phyloP scores from a whole-genome alignment of 2,113 vertebrate genomes.

The Rissa tridactyla region DNA sequence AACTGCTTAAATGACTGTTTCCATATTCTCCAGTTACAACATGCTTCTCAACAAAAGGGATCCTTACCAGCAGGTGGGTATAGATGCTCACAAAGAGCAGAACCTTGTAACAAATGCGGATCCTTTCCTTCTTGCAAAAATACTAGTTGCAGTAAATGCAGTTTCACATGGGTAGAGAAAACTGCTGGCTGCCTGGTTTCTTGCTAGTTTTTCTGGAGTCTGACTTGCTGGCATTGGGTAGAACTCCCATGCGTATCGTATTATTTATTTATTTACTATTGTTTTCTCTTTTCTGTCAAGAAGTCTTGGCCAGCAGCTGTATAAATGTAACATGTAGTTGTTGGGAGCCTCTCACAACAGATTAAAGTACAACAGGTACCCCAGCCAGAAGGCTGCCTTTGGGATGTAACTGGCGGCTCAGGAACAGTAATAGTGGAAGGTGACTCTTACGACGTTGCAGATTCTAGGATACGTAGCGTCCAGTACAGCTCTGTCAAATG shows the following conservation, averaged over 20 bases:
- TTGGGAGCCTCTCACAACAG: background rate
- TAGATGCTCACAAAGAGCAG: background rate
- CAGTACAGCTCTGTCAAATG: background rate
- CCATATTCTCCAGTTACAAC: slow-evolving; percentile 95
- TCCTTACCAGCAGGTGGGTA: slow-evolving; percentile 83
- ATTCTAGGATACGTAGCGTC: background rate
- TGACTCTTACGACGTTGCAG: background rate
- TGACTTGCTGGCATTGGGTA: background rate
- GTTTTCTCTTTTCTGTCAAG: background rate
- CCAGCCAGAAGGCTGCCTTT: background rate
- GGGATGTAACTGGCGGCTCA: background rate
- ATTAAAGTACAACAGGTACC: background rate
- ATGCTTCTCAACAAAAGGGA: slow-evolving; percentile 86
- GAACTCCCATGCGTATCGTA: background rate
- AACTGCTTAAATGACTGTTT: slow-evolving; percentile 97
- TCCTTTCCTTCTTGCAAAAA: background rate
- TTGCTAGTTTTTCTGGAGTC: background rate
- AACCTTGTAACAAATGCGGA: background rate
- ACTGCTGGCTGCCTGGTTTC: background rate
- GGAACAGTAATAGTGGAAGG: background rate
- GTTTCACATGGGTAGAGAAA: background rate
- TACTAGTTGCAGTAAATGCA: background rate
- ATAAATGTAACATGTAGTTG: background rate
- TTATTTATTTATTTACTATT: background rate
- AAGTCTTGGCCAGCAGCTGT: background rate